Evolutionary conservation across 2,797 vertebrate genomes (phyloP).

Genomic region (Sciurus vulgaris): DNA sequence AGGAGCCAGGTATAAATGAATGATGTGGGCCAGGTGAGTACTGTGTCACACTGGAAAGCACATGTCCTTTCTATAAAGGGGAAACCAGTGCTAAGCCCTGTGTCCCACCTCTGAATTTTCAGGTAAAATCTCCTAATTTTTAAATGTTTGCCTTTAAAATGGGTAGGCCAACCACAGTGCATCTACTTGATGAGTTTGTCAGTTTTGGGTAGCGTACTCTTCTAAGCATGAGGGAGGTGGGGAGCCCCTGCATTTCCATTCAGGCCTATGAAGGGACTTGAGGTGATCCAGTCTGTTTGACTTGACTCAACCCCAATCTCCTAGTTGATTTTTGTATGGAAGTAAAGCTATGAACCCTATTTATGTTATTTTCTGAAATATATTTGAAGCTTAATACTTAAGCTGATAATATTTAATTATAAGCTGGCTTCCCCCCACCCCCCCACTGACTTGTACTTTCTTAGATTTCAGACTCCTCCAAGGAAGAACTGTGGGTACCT

Average conservation of each 20-base stretch:
- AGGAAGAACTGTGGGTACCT: neutral
- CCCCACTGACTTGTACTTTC: neutral
- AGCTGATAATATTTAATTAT: neutral
- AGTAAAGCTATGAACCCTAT: neutral
- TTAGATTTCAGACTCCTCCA: neutral
- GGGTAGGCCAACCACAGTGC: neutral
- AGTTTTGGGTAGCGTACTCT: neutral
- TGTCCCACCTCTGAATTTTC: neutral
- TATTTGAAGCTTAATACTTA: neutral
- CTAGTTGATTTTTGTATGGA: neutral
- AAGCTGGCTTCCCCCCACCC: neutral
- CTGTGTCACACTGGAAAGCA: neutral
- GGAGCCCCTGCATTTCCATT: neutral
- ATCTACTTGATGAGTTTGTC: neutral
- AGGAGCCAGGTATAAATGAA: neutral
- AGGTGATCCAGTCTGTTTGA: neutral
- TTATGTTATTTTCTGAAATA: constrained; percentile 8
- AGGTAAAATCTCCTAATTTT: neutral
- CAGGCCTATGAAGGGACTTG: neutral
- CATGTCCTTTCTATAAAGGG: neutral
- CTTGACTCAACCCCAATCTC: neutral
- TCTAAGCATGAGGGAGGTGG: neutral
- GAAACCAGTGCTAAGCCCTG: neutral
- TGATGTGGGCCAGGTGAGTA: neutral
- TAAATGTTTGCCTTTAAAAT: constrained; percentile 38